phyloP scores from a whole-genome alignment of 2,113 vertebrate genomes.

The Gila orcuttii region DNA sequence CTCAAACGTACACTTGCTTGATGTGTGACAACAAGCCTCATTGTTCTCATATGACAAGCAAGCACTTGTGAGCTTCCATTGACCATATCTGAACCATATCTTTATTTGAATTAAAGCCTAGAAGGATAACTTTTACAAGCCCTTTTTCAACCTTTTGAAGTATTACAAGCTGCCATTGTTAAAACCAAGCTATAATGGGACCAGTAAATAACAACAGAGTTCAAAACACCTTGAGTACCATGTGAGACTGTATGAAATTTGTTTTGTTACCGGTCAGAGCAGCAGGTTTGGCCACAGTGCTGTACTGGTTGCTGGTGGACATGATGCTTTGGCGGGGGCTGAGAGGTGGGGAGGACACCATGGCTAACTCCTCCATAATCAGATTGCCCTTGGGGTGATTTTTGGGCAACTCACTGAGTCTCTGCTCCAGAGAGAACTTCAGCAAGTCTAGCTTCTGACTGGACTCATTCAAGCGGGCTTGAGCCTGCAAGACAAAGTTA shows the following conservation, averaged over 20 bases:
- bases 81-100: no score
- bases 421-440: constrained; percentile 94
- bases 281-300: constrained; percentile 95
- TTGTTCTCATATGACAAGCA: no score
- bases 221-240: neutral
- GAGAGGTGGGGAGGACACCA: constrained; percentile 87
- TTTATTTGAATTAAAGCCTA: no score
- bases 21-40: no score
- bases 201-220: neutral
- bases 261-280: constrained; percentile 88
- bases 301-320: constrained; percentile 94
- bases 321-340: constrained; percentile 94
- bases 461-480: constrained; percentile 96
- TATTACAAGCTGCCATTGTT: neutral
- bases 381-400: constrained; percentile 93
- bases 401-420: constrained; percentile 92
- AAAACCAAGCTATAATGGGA: neutral
- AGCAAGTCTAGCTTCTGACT: constrained; percentile 97
- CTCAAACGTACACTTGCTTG: neutral
- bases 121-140: no score
- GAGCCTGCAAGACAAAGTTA: constrained; percentile 73
- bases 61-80: no score
- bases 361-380: constrained; percentile 92
- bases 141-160: no score
- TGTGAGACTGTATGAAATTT: neutral